A percentile compares a stretch with the other conserved stretches of the same genome.
These are phyloP conservation scores for Nannospalax galili DNA, from an alignment of 2,113 vertebrate species.

Conservation along the genomic window DNA sequence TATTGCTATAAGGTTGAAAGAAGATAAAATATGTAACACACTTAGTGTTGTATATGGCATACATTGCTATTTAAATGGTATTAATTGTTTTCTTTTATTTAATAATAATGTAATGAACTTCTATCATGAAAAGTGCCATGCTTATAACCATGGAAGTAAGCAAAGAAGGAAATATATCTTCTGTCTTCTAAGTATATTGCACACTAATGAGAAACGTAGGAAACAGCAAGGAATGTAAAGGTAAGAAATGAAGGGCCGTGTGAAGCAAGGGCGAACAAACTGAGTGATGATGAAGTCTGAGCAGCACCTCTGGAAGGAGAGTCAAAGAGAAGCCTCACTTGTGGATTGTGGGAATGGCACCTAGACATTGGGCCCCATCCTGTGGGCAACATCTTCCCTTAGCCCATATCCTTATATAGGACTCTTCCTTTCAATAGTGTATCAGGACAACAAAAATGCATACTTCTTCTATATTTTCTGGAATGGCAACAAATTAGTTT, in stretches of 20 bases:
- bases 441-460: not conserved
- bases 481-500: not conserved
- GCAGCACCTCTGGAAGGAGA: not conserved
- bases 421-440: not conserved
- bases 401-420: not conserved
- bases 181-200: not conserved
- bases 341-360: not conserved
- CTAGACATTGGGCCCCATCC: not conserved
- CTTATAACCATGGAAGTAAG: not conserved
- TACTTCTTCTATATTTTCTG: not conserved
- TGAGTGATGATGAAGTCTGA: not conserved
- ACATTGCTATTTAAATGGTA: not conserved
- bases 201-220: not conserved
- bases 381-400: not conserved
- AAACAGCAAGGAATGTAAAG: not conserved
- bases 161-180: not conserved
- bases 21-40: not conserved
- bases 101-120: not conserved
- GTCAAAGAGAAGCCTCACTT: not conserved
- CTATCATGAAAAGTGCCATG: not conserved
- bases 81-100: conserved; percentile 1
- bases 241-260: not conserved
- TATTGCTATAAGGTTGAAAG: conserved; percentile 14
- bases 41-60: not conserved
- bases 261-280: not conserved